Percentiles rank a stretch among this genome's conserved stretches.
Conservation (phyloP, 2,797 vertebrate genomes). For the Lagodon rhomboides region DNA sequence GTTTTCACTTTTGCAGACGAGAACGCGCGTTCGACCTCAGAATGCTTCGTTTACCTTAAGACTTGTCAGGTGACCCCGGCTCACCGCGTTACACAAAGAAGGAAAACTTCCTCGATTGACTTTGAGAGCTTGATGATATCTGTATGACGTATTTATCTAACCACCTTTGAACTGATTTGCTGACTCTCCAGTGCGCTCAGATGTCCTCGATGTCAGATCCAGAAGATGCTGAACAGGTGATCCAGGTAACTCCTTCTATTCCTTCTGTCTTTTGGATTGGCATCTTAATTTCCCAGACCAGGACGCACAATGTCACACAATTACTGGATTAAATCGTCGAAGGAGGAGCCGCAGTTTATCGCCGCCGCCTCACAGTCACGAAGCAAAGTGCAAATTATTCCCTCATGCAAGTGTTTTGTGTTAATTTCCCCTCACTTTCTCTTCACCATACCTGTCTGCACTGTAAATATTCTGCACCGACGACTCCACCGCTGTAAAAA, state of each 20-base stretch:
- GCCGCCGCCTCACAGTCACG: background rate
- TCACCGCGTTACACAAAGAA: conserved; percentile 2
- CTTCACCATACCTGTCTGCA: conserved; percentile 18
- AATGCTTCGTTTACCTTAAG: conserved; percentile 30
- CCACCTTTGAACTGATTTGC: no score
- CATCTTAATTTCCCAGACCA: background rate
- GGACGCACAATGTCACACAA: background rate
- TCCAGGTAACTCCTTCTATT: background rate
- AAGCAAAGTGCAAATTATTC: conserved; percentile 23
- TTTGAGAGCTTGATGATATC: no score
- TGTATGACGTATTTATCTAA: no score
- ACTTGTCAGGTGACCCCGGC: background rate
- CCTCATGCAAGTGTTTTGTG: conserved; percentile 29
- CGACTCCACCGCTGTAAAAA: conserved; percentile 45
- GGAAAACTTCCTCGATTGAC: conserved; percentile 16
- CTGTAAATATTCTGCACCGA: conserved; percentile 40
- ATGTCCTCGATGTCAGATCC: background rate
- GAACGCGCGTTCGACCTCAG: background rate
- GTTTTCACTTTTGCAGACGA: conserved; percentile 30
- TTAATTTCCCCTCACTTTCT: background rate
- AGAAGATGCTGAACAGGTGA: background rate
- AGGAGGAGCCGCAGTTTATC: background rate
- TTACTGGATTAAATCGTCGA: no score
- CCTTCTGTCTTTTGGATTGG: background rate
- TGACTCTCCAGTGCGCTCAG: background rate